Base-by-base conservation (phyloP, 2,888 invertebrate genomes). In the Dolichopus griseipennis region DNA sequence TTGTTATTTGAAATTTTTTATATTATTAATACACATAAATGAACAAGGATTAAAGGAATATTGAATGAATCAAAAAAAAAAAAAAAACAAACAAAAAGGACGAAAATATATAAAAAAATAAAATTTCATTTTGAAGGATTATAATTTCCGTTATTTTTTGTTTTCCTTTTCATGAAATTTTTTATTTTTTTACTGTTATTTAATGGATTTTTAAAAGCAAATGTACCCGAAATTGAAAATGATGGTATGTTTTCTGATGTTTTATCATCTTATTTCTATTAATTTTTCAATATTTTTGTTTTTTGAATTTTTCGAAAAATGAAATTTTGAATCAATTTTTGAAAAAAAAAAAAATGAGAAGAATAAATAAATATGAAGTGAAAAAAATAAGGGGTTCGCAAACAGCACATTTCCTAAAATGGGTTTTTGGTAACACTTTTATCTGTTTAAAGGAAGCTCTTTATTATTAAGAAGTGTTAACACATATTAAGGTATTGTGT, bases 1-100 rank as follows among this genome's bases (percentile, higher is more conserved):
- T 52, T 52, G 52, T 52, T 27, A 27, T 27, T 52, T 37, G 52
- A n/a, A 43, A 52, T 52, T 52, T 52, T 52, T n/a, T 15, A n/a
- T 52, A 52, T 52, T 52, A 18, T 52, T 52, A 52, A 52, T 52
- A n/a, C 52, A 52, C 18, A 52, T 18, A 52, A 52, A 52, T 52
- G 52, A 52, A 52, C 52, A 52, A 52, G 52, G 52, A 52, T 52
- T 52, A 52, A 52, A 15, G 15, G 52, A 52, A 52, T 52, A 52
- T 52, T 52, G 52, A 52, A 52, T 52, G 15, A 41, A 41, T 12
- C 41, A 41, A 41, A 41, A 41, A 15, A 4, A 52, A n/a, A 52
- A 52, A 52, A 52, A 52, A 52, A 52, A 2, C 9, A 18, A 18
- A 52, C 6, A 52, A 52, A 52, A 37, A 12, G 8, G 8, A 8